Percentiles rank a stretch among this genome's conserved stretches.
Evolutionary conservation across 1,140 invertebrate genomes (phyloP).

Genomic region (Mactra quadrangularis): DNA sequence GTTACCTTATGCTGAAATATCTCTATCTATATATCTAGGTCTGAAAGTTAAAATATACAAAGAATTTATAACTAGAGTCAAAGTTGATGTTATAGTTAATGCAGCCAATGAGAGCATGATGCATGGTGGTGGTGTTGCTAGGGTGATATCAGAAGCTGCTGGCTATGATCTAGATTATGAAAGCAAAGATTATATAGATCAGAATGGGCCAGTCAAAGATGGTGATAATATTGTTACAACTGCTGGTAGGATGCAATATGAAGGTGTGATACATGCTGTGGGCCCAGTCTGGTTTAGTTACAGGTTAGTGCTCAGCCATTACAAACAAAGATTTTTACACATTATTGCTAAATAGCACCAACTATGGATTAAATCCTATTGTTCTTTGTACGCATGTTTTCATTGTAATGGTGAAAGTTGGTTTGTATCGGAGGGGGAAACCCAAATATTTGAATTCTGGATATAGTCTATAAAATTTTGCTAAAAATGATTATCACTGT

Average conservation of each 20-base stretch:
- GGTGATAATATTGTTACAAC: constrained; percentile 60
- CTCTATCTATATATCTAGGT: no score
- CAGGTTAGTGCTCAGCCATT: no score
- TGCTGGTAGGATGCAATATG: constrained; percentile 63
- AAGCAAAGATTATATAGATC: constrained; percentile 57
- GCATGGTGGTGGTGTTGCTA: constrained; percentile 93
- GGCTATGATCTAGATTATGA: constrained; percentile 59
- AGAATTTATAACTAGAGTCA: constrained; percentile 93
- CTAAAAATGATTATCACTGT: no score
- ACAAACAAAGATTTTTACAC: no score
- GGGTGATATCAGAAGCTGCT: constrained; percentile 87
- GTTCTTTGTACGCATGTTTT: no score
- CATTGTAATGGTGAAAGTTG: no score
- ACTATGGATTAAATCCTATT: no score
- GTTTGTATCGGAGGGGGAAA: no score
- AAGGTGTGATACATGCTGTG: constrained; percentile 69
- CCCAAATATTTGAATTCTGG: no score
- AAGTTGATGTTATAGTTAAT: constrained; percentile 95
- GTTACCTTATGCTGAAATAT: no score
- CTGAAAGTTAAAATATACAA: constrained; percentile 67
- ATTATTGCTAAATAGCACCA: no score
- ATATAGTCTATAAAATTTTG: no score
- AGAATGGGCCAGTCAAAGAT: constrained; percentile 51
- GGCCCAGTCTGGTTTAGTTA: constrained; percentile 64
- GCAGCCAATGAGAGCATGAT: constrained; percentile 91